Evolutionary conservation across 2,888 invertebrate species (phyloP).

Genomic region (Drosophila infuscata): DNA sequence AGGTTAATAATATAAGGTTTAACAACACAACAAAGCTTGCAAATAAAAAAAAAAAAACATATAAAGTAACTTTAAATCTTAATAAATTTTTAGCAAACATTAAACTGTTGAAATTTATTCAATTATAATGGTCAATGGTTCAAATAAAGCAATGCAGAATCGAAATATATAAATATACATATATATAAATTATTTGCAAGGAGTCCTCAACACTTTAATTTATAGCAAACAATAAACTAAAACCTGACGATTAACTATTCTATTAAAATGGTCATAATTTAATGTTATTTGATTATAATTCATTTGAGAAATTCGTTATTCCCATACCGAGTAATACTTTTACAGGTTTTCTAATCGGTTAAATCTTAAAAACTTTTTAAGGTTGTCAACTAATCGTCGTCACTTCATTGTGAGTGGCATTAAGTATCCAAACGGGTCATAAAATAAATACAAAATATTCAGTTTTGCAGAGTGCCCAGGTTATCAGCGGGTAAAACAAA

Average conservation of each 20-base stretch:
- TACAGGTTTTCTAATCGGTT: slow-evolving; percentile 39
- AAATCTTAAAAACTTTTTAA: slow-evolving; percentile 49
- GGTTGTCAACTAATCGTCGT: slow-evolving; percentile 65
- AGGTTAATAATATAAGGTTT: slow-evolving; percentile 2
- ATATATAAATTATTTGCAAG: not conserved
- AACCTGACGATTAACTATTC: not conserved
- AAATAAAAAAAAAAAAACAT: not conserved
- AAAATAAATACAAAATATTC: slow-evolving; percentile 35
- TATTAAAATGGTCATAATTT: not conserved
- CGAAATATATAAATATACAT: too few relatives aligned
- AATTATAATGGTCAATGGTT: too few relatives aligned
- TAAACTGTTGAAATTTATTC: not conserved
- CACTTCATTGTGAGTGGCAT: slow-evolving; percentile 67
- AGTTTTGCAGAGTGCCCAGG: slow-evolving; percentile 31
- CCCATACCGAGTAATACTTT: not conserved
- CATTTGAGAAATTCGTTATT: not conserved
- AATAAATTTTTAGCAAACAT: not conserved
- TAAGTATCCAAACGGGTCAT: slow-evolving; percentile 29
- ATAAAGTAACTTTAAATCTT: not conserved
- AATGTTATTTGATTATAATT: not conserved
- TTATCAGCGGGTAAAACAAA: slow-evolving; percentile 53
- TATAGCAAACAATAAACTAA: not conserved
- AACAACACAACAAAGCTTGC: not conserved
- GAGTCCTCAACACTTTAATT: not conserved
- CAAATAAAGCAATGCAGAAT: too few relatives aligned